Base-by-base conservation (phyloP, 1,140 invertebrate species). In the Nebria ingens region DNA sequence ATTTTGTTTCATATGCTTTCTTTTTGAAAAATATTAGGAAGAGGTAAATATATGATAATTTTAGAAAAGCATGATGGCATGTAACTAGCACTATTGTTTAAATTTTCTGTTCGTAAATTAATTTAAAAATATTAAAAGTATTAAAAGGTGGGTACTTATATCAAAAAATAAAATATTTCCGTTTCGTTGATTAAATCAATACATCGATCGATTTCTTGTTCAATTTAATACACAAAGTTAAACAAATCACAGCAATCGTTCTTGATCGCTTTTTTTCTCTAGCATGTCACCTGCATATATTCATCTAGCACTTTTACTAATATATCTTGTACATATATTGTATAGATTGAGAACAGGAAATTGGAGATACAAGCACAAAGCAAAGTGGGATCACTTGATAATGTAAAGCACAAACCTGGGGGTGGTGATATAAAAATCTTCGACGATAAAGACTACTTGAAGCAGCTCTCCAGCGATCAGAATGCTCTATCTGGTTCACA, bases 371-470 rank as follows among this genome's bases (percentile, higher is more conserved):
- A 90, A 73, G 88, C 84, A 56, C 81, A 88, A 71, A 89, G 87
- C 72, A 91, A 91, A 76, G 78, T 96, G 59, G 91, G 91, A 52
- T 96, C 92, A 19, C 68, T 96, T 76, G 90, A 94, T 68, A 97
- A 98, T 72, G 83, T 95, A 55, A 91, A 92, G 69, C 86, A 98
- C 75, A 88, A 83, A 73, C 90, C 95, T 45, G 89, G 92, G 55
- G 95, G 95, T 53, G 94, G 95, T 29, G 90, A 91, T 54, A 86
- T 88, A 71, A 91, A 91, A 75, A 93, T 93, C 66, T 96, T 94
- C 72, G 89, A 94, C 69, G 90, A 94, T 75, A 93, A 89, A 74
- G 89, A 91, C 57, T 97, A 97, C 77, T 82, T 94, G 64, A 86
- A 86, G 71, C 88, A 94, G 66, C 79, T 82, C 58, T 76, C 78